A percentile compares a stretch with the other conserved stretches of the same genome.
Conservation (phyloP, 2,797 vertebrate species). For the Acipenser ruthenus region DNA sequence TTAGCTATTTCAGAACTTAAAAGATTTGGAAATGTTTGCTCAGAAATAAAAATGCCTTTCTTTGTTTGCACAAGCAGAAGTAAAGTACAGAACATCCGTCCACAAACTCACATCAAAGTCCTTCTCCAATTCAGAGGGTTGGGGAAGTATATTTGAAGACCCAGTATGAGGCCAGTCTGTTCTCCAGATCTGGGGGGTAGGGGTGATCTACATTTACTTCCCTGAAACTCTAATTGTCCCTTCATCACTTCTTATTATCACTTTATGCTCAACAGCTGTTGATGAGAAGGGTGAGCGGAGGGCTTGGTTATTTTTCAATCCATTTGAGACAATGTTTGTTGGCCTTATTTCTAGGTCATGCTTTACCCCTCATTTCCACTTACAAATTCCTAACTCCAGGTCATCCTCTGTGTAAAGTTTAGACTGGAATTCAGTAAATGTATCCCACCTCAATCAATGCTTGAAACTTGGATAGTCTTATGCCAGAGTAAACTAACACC, state of each 20-base stretch:
- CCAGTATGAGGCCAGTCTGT: constrained; percentile 65
- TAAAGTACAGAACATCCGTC: constrained; percentile 58
- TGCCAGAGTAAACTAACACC: too few relatives aligned
- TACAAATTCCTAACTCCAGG: neutral
- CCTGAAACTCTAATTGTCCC: constrained; percentile 39
- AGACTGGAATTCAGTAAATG: too few relatives aligned
- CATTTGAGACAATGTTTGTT: constrained; percentile 46
- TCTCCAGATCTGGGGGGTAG: constrained; percentile 27
- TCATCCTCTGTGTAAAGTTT: too few relatives aligned
- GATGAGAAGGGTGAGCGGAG: constrained; percentile 42
- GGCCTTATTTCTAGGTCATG: constrained; percentile 28
- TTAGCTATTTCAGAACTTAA: constrained; percentile 46
- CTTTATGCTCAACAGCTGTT: constrained; percentile 44
- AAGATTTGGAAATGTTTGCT: constrained; percentile 61
- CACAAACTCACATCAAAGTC: constrained; percentile 75
- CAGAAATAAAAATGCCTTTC: constrained; percentile 53
- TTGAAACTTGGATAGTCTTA: too few relatives aligned
- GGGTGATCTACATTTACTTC: constrained; percentile 32
- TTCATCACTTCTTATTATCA: constrained; percentile 40
- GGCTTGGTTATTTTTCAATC: constrained; percentile 48
- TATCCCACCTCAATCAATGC: too few relatives aligned
- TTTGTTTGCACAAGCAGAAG: constrained; percentile 66
- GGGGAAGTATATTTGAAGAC: constrained; percentile 74
- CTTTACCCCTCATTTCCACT: constrained; percentile 4
- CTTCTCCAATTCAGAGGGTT: constrained; percentile 39